Base-by-base conservation (phyloP, 2,113 vertebrate species). In the Ellobius talpinus region DNA sequence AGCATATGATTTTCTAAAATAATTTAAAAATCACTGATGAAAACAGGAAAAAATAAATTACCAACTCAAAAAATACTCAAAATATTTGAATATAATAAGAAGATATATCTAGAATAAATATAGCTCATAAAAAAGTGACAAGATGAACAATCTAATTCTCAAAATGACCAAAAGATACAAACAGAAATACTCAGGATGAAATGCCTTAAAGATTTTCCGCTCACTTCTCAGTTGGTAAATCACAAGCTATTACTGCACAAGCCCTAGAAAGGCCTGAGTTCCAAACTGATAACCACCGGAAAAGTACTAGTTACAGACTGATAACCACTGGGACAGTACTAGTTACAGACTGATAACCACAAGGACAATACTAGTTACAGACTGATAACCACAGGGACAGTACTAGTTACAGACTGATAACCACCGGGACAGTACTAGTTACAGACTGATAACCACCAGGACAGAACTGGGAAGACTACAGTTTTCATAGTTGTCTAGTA, bases 31-130 rank as follows among this genome's bases (percentile, higher is more conserved):
- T 88, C 21, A 66, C 13, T 72, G 4, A 33, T 88, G 24, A 4
- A n/a, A 77, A 95, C 52, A 26, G 19, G 1, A 72, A 89, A 96
- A 89, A 4, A 17, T 61, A 95, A 88, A n/a, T 26, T 26, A 68
- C 23, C 19, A 17, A 33, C 77, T 73, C 82, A 42, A n/a, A 81
- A 85, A 89, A 42, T 73, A 36, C 39, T 72, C 31, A 47, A 66
- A 89, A 85, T 73, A 85, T 26, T 73, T 68, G 12, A 14, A 74
- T 36, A n/a, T 79, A 24, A 31, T 74, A 63, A 68, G 47, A 8
- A 52, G 87, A 13, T 73, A 47, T 42, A 8, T 74, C 52, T 29
- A 92, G 77, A 96, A 93, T 85, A 66, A 66, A 93, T 92, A 88
- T 39, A 79, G 68, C 9, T 73, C 52, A 61, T 72, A 10, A 58